Base-by-base conservation (phyloP, 2,888 invertebrate species). In the Heliconius ismenius region DNA sequence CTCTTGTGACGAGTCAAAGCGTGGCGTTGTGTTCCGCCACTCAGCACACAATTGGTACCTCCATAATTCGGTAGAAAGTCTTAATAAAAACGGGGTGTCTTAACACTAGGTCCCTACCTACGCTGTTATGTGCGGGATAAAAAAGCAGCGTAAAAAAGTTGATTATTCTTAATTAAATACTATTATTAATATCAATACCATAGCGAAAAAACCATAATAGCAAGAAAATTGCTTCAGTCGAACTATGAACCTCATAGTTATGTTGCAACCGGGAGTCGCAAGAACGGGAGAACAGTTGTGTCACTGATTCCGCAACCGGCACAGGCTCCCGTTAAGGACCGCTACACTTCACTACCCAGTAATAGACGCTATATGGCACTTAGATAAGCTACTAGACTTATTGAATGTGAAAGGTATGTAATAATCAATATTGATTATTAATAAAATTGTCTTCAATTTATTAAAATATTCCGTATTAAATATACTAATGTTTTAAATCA, bases 281-380 rank as follows among this genome's bases (percentile, higher is more conserved):
- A 82, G 81, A 83, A 82, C 82, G 80, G 83, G 81, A 82, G 78
- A 81, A 83, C 83, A 81, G 84, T 83, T 84, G 83, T 82, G 80
- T 81, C 82, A 82, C 80, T 79, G 82, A 79, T 49, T 74, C 76
- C 80, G 79, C 72, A 84, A 89, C 86, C 85, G 85, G 88, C 84
- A 82, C 86, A 79, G 77, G 80, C 84, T 86, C 86, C 91, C 91
- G 91, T 91, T 91, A 90, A 83, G 79, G 81, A 86, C 91, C 88
- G 91, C 89, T 90, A 90, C 81, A 81, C 54, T 32, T 3, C 43
- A 43, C 43, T 18, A 18, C 49, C 18, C 4, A 54, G 83, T 86
- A 84, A 87, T 88, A 83, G 76, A 78, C 82, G 85, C 82, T 85
- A 82, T 84, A 86, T 85, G 82, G 83, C 82, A 82, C 85, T 82